Evolutionary conservation across 1,140 invertebrate species (phyloP).

Genomic region (Brachionus rotundiformis): DNA sequence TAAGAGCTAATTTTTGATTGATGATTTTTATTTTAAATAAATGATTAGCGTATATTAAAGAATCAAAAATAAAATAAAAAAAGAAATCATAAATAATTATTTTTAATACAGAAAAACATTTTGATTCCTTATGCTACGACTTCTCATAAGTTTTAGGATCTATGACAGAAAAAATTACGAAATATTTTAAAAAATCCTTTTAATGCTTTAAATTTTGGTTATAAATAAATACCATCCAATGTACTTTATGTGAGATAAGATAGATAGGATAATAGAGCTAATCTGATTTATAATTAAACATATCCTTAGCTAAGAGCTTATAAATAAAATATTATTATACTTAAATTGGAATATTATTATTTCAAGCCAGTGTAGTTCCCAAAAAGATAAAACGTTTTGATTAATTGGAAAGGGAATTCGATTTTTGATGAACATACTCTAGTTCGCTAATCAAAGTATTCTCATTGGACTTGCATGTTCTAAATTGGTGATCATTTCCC

Average conservation of each 20-base stretch:
- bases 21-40: conserved; percentile 6
- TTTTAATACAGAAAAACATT: neutral
- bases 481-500: neutral
- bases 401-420: conserved; percentile 13
- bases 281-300: neutral
- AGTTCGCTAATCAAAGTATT: neutral
- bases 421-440: conserved; percentile 16
- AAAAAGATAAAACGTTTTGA: conserved; percentile 15
- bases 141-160: neutral
- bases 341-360: neutral
- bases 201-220: neutral
- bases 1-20: conserved; percentile 11
- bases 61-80: neutral
- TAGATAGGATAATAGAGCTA: neutral
- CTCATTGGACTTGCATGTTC: neutral
- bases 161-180: neutral
- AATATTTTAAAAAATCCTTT: neutral
- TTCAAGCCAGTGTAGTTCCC: neutral
- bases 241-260: neutral
- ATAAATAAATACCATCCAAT: neutral
- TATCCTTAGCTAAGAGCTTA: neutral
- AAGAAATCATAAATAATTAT: neutral
- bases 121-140: neutral
- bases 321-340: neutral
- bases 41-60: conserved; percentile 14